These are phyloP conservation scores for Nesidiocoris tenuis DNA, from an alignment of 2,888 invertebrate species.

Conservation along the genomic window DNA sequence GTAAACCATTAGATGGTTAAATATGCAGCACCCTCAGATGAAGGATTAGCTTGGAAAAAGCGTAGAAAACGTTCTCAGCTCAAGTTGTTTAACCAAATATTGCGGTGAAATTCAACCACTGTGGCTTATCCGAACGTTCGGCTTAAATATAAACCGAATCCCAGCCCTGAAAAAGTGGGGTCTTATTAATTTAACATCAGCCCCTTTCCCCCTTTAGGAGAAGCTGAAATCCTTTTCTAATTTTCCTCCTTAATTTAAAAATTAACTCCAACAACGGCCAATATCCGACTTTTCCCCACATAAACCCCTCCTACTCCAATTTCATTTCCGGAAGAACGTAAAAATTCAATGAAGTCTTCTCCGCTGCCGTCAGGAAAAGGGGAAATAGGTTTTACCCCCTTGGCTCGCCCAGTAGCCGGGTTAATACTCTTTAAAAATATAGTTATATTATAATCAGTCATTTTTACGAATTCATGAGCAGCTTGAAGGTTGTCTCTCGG, in stretches of 20 bases:
- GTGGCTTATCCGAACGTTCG: neutral
- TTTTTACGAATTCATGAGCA: conserved; percentile 25
- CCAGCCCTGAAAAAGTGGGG: neutral
- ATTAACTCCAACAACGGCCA: conserved; percentile 17
- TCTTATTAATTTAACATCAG: neutral
- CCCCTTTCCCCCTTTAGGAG: neutral
- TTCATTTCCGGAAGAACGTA: conserved; percentile 28
- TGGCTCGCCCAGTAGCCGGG: neutral
- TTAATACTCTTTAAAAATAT: conserved; percentile 33
- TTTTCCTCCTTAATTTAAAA: conserved; percentile 23
- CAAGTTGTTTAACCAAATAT: neutral
- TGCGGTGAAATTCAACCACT: neutral
- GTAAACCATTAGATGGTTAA: neutral
- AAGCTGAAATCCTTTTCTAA: neutral
- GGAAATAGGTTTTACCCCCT: neutral
- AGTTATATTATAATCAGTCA: conserved; percentile 29
- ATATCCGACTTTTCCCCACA: conserved; percentile 20
- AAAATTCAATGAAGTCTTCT: conserved; percentile 30
- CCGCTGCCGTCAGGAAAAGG: neutral
- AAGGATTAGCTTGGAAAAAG: neutral
- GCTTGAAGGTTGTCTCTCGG: conserved; percentile 23
- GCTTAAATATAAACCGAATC: neutral
- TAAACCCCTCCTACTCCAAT: conserved; percentile 12
- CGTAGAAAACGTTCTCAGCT: neutral
- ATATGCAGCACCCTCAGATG: neutral